Percentiles rank a stretch among this genome's conserved stretches.
These are phyloP conservation scores for Chaenodraco wilsoni DNA, from an alignment of 2,797 vertebrate species.

Conservation along the genomic window DNA sequence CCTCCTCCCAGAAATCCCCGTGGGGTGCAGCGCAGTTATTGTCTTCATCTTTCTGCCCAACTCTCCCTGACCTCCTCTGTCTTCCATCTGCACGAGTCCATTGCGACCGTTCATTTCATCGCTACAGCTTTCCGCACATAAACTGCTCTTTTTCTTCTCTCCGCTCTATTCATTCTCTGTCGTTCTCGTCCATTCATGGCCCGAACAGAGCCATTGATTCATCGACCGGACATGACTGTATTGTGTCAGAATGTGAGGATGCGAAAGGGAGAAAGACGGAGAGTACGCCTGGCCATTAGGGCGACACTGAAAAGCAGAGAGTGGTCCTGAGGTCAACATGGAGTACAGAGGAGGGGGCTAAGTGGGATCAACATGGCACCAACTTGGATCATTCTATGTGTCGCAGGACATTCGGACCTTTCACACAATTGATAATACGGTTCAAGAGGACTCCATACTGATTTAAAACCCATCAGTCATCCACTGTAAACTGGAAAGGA, in stretches of 20 bases:
- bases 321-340: slow-evolving; percentile 63
- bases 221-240: slow-evolving; percentile 76
- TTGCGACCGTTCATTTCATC: slow-evolving; percentile 67
- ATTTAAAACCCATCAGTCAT: slow-evolving; percentile 60
- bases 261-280: slow-evolving; percentile 48
- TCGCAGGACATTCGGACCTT: slow-evolving; percentile 45
- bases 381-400: slow-evolving; percentile 34
- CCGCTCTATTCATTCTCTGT: slow-evolving; percentile 53
- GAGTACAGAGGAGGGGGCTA: slow-evolving; percentile 34
- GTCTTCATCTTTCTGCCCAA: slow-evolving; percentile 68
- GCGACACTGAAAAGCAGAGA: slow-evolving; percentile 50
- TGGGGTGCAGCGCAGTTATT: slow-evolving; percentile 67
- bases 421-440: slow-evolving; percentile 31
- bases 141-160: slow-evolving; percentile 62
- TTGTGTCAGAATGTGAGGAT: slow-evolving; percentile 74
- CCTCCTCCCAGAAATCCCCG: slow-evolving; percentile 67
- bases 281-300: slow-evolving; percentile 30
- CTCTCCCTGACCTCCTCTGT: slow-evolving; percentile 71
- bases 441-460: slow-evolving; percentile 45
- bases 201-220: slow-evolving; percentile 79
- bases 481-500: slow-evolving; percentile 45
- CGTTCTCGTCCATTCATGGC: slow-evolving; percentile 65
- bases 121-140: slow-evolving; percentile 64
- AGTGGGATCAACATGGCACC: slow-evolving; percentile 35
- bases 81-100: slow-evolving; percentile 75